Evolutionary conservation across 2,797 vertebrate species (phyloP).

Genomic region (Remorina albescens): DNA sequence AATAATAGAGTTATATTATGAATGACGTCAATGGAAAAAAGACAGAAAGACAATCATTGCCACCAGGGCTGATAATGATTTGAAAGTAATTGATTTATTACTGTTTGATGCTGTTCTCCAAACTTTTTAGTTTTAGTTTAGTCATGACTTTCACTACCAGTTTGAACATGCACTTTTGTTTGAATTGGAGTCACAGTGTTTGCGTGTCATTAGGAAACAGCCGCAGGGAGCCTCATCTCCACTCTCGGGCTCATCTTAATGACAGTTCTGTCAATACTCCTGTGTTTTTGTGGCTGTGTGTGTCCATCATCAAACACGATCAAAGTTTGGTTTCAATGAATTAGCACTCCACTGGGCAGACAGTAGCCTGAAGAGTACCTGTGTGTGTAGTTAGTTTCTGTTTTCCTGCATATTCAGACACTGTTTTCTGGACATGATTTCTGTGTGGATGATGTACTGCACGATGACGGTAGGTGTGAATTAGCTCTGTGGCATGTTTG

Average conservation of each 20-base stretch:
- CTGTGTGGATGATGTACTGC: slow-evolving; percentile 67
- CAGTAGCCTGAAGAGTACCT: background rate
- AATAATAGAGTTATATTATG: too few species aligned
- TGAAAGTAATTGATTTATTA: background rate
- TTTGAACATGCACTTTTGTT: slow-evolving; percentile 1
- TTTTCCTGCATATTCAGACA: slow-evolving; percentile 17
- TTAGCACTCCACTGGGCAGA: background rate
- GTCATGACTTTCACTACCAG: background rate
- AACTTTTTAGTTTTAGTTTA: too few species aligned
- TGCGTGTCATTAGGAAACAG: slow-evolving; percentile 28
- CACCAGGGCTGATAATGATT: background rate
- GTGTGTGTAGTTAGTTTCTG: background rate
- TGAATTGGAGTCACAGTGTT: background rate
- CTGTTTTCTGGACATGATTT: slow-evolving; percentile 71
- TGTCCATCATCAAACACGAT: background rate
- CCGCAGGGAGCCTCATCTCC: slow-evolving; percentile 39
- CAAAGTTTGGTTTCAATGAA: background rate
- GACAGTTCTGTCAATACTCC: slow-evolving; percentile 68
- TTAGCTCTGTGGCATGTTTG: background rate
- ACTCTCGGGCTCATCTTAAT: slow-evolving; percentile 47
- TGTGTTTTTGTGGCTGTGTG: background rate
- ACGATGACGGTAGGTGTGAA: slow-evolving; percentile 61
- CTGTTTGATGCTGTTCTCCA: background rate
- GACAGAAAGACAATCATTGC: too few species aligned
- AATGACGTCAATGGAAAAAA: too few species aligned